Conservation (phyloP, 2,888 invertebrate species). For the Sinopyrophorus schimmeli region DNA sequence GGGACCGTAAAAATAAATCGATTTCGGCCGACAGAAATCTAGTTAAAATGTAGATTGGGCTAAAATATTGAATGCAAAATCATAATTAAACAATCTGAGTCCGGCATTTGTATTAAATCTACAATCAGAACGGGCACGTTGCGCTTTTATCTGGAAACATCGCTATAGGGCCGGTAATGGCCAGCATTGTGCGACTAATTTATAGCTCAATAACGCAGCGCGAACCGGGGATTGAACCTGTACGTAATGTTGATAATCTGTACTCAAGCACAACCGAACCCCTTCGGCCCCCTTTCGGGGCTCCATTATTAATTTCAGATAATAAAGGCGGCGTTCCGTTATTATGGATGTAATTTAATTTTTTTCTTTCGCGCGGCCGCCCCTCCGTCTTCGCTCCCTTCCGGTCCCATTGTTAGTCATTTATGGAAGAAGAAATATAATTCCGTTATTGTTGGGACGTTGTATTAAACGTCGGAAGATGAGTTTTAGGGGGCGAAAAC, state of each 20-base stretch:
- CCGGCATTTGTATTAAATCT: conserved; percentile 37
- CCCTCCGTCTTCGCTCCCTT: conserved; percentile 4
- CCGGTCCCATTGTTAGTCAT: conserved; percentile 8
- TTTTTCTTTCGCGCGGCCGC: too few relatives aligned
- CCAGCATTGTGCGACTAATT: conserved; percentile 51
- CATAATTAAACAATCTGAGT: conserved; percentile 40
- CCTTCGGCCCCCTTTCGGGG: conserved; percentile 10
- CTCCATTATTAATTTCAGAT: conserved; percentile 21
- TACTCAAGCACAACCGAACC: conserved; percentile 42
- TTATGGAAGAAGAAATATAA: conserved; percentile 12
- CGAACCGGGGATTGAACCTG: conserved; percentile 47
- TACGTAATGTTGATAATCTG: conserved; percentile 51
- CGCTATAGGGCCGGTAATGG: conserved; percentile 47
- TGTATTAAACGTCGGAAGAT: conserved; percentile 16
- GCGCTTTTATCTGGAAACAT: conserved; percentile 48
- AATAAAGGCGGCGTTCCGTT: conserved; percentile 14
- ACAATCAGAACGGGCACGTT: conserved; percentile 44
- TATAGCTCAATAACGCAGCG: conserved; percentile 51
- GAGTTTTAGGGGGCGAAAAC: conserved; percentile 25
- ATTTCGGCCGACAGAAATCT: too few relatives aligned
- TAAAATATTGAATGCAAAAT: conserved; percentile 27
- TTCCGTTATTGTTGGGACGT: background rate
- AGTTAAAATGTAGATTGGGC: too few relatives aligned
- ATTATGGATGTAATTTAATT: too few relatives aligned
- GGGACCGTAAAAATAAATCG: too few relatives aligned